Evolutionary conservation across 2,888 invertebrate species (phyloP), one percentile per base, ranked within the genome.

Genomic region (Adineta ricciae): DNA sequence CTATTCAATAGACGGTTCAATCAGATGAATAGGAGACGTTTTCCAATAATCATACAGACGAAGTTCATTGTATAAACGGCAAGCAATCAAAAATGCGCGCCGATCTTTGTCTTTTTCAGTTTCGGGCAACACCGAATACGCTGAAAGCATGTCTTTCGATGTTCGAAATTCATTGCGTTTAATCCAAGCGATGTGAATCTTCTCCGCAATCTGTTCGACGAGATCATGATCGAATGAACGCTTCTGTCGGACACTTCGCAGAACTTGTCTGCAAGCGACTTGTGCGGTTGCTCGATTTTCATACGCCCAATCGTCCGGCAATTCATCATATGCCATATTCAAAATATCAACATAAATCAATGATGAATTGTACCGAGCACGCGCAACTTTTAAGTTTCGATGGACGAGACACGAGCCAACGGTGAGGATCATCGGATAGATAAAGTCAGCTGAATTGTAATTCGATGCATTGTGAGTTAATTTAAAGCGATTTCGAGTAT

Each of bases 281-380:
- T 21, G 21, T 41, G 73, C 73, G 21, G 73, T 78, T 11, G 73
- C 73, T 78, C 73, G 73, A 78, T 78, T 78, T 78, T 78, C 73
- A 41, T 78, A 41, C 0, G 36, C 21, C 73, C 73, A 78, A 78
- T 78, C 73, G 11, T 8, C 41, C 8, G 73, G 73, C 24, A 78
- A 78, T 78, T 78, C 73, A 41, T 38, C 36, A 78, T 78, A 78
- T 21, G 24, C 3, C 73, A 78, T 78, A 78, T 78, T 78, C 41
- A 78, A 78, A 5, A 78, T 38, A 78, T 78, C 73, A 78, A 78
- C 41, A 41, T 78, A 78, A 78, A 5, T 41, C 24, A 78, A 2
- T 21, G 41, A 78, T 24, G 73, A 41, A n/a, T 64, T 64, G 16
- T 32, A 32, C 14, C 64, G 32, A 32, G 7, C 32, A 32, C 32